Evolutionary conservation across 2,797 vertebrate genomes (phyloP), one percentile per base, ranked within the genome.

Genomic region (Melanogrammus aeglefinus): DNA sequence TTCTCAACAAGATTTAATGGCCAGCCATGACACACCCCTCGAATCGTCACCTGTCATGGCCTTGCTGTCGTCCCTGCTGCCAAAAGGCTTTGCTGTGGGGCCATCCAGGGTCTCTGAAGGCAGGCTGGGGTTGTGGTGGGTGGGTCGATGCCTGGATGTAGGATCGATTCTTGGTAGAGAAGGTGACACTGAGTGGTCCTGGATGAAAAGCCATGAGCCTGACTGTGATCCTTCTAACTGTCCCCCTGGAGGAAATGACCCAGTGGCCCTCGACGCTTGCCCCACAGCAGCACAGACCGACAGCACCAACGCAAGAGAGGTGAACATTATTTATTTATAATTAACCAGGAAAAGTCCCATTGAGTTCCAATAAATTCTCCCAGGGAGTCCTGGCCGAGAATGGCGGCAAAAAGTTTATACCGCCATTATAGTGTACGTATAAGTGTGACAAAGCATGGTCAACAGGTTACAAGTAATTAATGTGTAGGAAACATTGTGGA

Each of bases 61-160:
- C 1, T 71, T 84, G 41, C 86, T 91, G 0, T 89, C 80, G 69
- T 6, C 77, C 0, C 33, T 81, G 47, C 86, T 92, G 9, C 91
- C 91, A 74, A 3, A 76, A 0, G 91, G 90, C 73, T 85, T 90
- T 0, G 91, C 91, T 0, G 84, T 92, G 36, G 91, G 91, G 6
- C 91, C 91, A 0, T 92, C 91, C 0, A 71, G 24, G 77, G 78
- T 84, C 73, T 77, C 78, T 0, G 75, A 82, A 72, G 86, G 86
- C 75, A 57, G 79, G 6, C 78, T 89, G 73, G 91, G 91, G 16
- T 86, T 92, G 73, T 92, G 91, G 91, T 92, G 91, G 91, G 91
- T 92, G 0, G 91, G 91, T 12, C 70, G 73, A 44, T 76, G 80
- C 2, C 79, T 91, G 83, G 70, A 79, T 85, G 87, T 71, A 0